A percentile compares a stretch with the other conserved stretches of the same genome.
These are phyloP conservation scores for Cynopterus sphinx DNA, from an alignment of 2,797 vertebrate species.

Conservation along the genomic window DNA sequence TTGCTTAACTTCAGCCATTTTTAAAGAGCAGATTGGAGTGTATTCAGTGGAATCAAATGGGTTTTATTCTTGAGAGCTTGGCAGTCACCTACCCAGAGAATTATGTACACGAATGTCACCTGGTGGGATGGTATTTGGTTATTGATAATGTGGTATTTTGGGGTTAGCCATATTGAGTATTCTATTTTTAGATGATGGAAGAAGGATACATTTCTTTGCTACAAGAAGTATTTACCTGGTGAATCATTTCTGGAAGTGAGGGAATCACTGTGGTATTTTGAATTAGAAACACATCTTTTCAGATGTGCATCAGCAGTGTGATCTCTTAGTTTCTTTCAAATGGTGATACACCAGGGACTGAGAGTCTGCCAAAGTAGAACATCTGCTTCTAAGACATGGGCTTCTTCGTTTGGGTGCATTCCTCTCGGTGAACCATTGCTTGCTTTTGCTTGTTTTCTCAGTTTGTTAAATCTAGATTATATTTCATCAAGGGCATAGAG, in stretches of 20 bases:
- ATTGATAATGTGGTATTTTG: conserved; percentile 37
- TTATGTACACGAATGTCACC: not conserved
- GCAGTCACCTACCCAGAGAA: not conserved
- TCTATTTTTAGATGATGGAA: conserved; percentile 53
- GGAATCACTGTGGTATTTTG: conserved; percentile 58
- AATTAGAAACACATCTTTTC: conserved; percentile 62
- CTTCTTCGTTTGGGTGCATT: not conserved
- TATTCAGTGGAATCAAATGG: not conserved
- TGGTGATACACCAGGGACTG: not conserved
- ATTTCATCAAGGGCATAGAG: not conserved
- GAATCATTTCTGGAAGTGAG: conserved; percentile 62
- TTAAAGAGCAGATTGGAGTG: conserved; percentile 29
- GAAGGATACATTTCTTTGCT: conserved; percentile 57
- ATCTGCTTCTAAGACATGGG: conserved; percentile 40
- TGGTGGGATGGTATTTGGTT: not conserved
- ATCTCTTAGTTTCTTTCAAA: conserved; percentile 21
- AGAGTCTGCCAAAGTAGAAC: conserved; percentile 39
- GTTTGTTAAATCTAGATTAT: conserved; percentile 10
- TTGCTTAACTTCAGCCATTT: conserved; percentile 45
- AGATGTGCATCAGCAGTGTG: not conserved
- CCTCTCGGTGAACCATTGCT: not conserved
- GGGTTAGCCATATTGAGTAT: not conserved
- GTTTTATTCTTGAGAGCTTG: conserved; percentile 32
- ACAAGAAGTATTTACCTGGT: conserved; percentile 34
- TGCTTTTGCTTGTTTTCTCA: conserved; percentile 8